These are phyloP conservation scores for Leptinotarsa haldemani DNA, from an alignment of 2,888 invertebrate species.

Conservation along the genomic window DNA sequence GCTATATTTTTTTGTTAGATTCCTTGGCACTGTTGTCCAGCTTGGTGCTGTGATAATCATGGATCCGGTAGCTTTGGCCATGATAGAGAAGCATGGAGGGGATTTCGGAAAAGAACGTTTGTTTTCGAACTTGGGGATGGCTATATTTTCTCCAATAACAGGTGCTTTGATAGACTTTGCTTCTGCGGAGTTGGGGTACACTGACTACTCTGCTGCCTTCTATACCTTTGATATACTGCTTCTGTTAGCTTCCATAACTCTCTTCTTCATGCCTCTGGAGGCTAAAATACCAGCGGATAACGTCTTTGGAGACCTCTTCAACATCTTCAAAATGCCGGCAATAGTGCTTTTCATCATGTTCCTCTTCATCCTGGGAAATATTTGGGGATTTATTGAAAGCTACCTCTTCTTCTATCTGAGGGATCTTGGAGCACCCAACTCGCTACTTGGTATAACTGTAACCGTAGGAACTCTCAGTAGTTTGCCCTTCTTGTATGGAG, in stretches of 20 bases:
- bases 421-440: slow-evolving; percentile 86
- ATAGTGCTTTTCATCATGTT: slow-evolving; percentile 85
- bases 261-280: slow-evolving; percentile 82
- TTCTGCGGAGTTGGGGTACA: slow-evolving; percentile 76
- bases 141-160: slow-evolving; percentile 83
- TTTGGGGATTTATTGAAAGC: slow-evolving; percentile 91
- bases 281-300: slow-evolving; percentile 83
- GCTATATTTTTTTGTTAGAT: slow-evolving; percentile 83
- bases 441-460: slow-evolving; percentile 84
- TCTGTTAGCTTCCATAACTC: slow-evolving; percentile 78
- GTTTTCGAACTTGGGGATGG: slow-evolving; percentile 86
- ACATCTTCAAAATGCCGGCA: slow-evolving; percentile 82
- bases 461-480: slow-evolving; percentile 87
- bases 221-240: slow-evolving; percentile 82
- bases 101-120: slow-evolving; percentile 85
- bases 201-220: slow-evolving; percentile 90
- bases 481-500: slow-evolving; percentile 85
- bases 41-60: slow-evolving; percentile 88
- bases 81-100: slow-evolving; percentile 86
- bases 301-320: slow-evolving; percentile 79
- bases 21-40: slow-evolving; percentile 84
- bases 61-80: slow-evolving; percentile 88
- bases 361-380: slow-evolving; percentile 84
- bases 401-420: slow-evolving; percentile 88
- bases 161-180: slow-evolving; percentile 82